Evolutionary conservation across 2,888 invertebrate species (phyloP), one percentile per base, ranked within the genome.

Genomic region (Patella caerulea): DNA sequence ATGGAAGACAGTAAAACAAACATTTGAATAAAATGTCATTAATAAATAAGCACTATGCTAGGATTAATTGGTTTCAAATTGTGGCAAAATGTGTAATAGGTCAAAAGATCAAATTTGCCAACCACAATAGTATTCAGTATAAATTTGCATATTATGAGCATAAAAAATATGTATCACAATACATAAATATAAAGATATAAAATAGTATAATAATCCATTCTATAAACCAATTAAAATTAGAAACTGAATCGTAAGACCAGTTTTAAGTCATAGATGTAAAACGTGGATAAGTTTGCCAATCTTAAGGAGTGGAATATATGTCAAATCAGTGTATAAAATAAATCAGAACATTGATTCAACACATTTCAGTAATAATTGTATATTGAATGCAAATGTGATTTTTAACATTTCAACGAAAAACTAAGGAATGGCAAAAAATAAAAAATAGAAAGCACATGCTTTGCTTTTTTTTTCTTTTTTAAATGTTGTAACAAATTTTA

Each of bases 371-470:
- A 24, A 24, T 24, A 65, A 65, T 65, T 65, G 65, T 65, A 65
- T 65, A 75, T 70, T 65, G 24, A 65, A 65, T 83, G 82, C 83
- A 84, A 83, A 81, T 59, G 75, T 77, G 55, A 72, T 73, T 78
- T 78, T 9, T 75, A 80, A 82, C 79, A 82, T 77, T 45, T 80
- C 76, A 82, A 82, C 79, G 79, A 79, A 75, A 82, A 83, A 82
- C 82, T 81, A 82, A 79, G 80, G 85, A 85, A 85, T 85, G 85
- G 82, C 83, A 81, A 83, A 84, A 83, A 81, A 80, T 78, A 78
- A 83, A 83, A 80, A 65, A 65, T 65, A 65, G 65, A 65, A 82
- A 81, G 82, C 81, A 80, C 80, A 83, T 81, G 78, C 75, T 78
- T 76, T 56, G 65, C 65, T 65, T 4, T 45, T 45, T 45, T 45